Conservation (phyloP, 2,113 vertebrate species). For the Coryphaenoides rupestris region DNA sequence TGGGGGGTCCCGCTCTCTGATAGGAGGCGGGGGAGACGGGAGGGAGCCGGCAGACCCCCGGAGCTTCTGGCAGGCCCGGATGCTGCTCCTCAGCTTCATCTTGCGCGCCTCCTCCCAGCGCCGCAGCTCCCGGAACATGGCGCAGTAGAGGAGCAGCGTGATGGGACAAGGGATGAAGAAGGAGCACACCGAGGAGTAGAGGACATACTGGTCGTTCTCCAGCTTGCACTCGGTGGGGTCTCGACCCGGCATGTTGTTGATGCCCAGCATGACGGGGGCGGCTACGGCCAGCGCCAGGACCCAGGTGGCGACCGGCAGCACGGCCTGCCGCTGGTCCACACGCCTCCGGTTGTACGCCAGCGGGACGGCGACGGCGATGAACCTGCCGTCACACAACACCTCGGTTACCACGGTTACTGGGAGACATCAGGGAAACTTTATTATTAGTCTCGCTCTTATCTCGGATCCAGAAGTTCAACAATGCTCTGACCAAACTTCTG, state of each 20-base stretch:
- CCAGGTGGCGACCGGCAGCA: conserved; percentile 89
- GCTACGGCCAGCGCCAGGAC: conserved; percentile 88
- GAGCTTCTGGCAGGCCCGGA: conserved; percentile 69
- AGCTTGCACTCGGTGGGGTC: conserved; percentile 84
- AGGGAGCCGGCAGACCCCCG: conserved; percentile 54
- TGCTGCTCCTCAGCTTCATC: conserved; percentile 77
- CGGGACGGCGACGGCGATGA: conserved; percentile 86
- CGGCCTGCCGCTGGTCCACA: conserved; percentile 81
- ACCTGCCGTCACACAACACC: conserved; percentile 70
- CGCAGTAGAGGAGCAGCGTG: conserved; percentile 93
- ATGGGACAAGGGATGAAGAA: conserved; percentile 95
- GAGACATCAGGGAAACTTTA: too few relatives aligned
- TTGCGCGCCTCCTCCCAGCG: conserved; percentile 85
- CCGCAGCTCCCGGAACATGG: conserved; percentile 85
- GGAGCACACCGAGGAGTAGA: conserved; percentile 93
- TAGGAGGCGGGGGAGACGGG: conserved; percentile 54
- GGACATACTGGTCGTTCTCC: conserved; percentile 84
- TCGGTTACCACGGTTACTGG: not conserved
- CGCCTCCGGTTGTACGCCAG: conserved; percentile 87
- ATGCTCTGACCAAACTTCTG: too few relatives aligned
- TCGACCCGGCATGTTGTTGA: conserved; percentile 82
- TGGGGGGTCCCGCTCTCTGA: conserved; percentile 49
- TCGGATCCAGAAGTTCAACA: too few relatives aligned
- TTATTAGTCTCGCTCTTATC: too few relatives aligned
- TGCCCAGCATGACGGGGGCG: conserved; percentile 87